Base-by-base conservation (phyloP, 2,797 vertebrate genomes). In the Benthosema pterotum region DNA sequence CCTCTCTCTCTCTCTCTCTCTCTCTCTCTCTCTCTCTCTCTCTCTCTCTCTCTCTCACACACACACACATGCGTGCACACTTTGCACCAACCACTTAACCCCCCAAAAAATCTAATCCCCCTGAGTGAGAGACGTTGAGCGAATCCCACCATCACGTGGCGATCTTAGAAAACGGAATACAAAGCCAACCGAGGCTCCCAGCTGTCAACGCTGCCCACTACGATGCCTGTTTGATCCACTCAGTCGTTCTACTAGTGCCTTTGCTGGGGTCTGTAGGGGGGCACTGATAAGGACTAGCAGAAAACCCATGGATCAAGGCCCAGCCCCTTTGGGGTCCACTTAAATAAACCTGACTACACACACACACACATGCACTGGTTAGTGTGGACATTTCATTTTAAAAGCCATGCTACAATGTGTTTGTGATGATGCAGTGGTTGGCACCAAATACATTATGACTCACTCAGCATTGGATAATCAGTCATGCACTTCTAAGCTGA, bases 101-200 rank as follows among this genome's bases (percentile, higher is more conserved):
- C 63, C n/a, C n/a, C n/a, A n/a, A 64, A 57, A 79, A 74, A 82
- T 77, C 70, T 80, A 90, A 88, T 85, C 83, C 85, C 84, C 74
- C 17, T 45, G 32, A 85, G 84, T 84, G 64, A 84, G 80, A 87
- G 75, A 74, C 72, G 11, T 69, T 61, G 79, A 88, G 87, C 83
- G 87, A 87, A 86, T 86, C 83, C 32, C 73, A 69, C 77, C 87
- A 85, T 88, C 85, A 90, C 84, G 80, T 71, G 78, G 78, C 85
- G 87, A 86, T 84, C 77, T 78, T 46, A 17, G 75, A 60, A 62
- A 86, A 85, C 74, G 74, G 57, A 72, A 81, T 71, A 17, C 78
- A 69, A 82, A 80, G 86, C 28, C 79, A 79, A 73, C 67, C 0
- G 65, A 77, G 75, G 73, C 73, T 74, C 78, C 75, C 72, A 62